These are phyloP conservation scores for Triplophysa yarkandensis DNA, from an alignment of 2,797 vertebrate species.

Conservation along the genomic window DNA sequence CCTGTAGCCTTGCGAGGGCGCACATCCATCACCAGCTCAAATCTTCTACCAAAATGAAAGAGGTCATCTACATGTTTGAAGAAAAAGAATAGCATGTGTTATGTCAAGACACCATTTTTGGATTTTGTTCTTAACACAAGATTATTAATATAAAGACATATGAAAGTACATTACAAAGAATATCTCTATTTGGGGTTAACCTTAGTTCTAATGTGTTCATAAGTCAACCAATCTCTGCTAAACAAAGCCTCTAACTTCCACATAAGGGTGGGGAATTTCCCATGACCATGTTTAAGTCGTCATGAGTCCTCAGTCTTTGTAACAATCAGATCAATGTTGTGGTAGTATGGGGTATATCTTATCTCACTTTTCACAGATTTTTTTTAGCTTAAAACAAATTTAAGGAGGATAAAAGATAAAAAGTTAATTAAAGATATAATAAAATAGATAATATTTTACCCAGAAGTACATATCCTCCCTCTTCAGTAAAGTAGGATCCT, in stretches of 20 bases:
- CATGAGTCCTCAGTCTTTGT: constrained; percentile 1
- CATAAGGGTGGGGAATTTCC: constrained; percentile 57
- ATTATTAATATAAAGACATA: neutral
- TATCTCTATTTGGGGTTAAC: no score
- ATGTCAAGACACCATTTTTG: constrained; percentile 16
- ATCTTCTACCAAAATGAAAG: constrained; percentile 83
- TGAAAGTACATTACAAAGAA: neutral
- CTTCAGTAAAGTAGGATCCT: constrained; percentile 89
- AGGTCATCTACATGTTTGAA: constrained; percentile 79
- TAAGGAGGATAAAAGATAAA: no score
- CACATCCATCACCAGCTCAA: constrained; percentile 89
- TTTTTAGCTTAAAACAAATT: no score
- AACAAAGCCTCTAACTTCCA: constrained; percentile 26
- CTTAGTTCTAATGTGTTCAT: no score
- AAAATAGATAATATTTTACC: constrained; percentile 70
- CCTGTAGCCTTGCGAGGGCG: constrained; percentile 87
- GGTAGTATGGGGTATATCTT: neutral
- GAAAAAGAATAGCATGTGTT: constrained; percentile 37
- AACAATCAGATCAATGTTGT: constrained; percentile 7
- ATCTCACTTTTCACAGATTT: constrained; percentile 9
- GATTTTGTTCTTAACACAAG: neutral
- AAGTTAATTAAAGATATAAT: no score
- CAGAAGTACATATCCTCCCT: constrained; percentile 88
- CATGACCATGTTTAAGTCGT: constrained; percentile 33
- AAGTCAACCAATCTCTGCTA: constrained; percentile 33